Evolutionary conservation across 1,140 invertebrate species (phyloP), one percentile per base, ranked within the genome.

Genomic region (Meloidogyne exigua): DNA sequence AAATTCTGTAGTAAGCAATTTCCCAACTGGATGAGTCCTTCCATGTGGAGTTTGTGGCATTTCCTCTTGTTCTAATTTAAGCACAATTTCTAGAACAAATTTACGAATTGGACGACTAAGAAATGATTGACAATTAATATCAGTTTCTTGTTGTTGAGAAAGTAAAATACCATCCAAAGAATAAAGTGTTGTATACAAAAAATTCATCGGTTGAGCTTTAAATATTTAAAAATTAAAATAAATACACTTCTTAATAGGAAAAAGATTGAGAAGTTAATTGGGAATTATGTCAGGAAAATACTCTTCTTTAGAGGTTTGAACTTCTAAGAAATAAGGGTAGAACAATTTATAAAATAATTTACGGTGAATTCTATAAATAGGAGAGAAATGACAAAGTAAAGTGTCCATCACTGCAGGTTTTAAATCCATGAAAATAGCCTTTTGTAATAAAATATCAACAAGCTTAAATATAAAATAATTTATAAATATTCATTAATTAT

Each of bases 131-230:
- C 39, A 73, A 73, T 62, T 68, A 73, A 32, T 68, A 68, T 21
- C 66, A 68, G 21, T 12, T 32, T 68, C 39, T 18, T 68, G 28
- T 32, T 68, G 28, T 18, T 68, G 15, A 21, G 66, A n/a, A 10
- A 42, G 28, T 32, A 39, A 32, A 39, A 78, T n/a, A 32, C 57
- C 62, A 57, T 77, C 76, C 32, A 77, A 57, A 21, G 76, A 79
- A 32, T 79, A 81, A 11, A 77, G 39, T n/a, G 80, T 83, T 76
- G 85, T 84, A 78, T 81, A 81, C 4, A 81, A 21, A 69, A 81
- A 81, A 15, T 83, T 83, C 65, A 81, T 79, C 68, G 80, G 80
- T 26, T 83, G 81, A 32, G 80, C 80, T 81, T 28, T 32, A 32
- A 32, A 32, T 32, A 32, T 3, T 32, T 32, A 32, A 32, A 32